Evolutionary conservation across 2,888 invertebrate genomes (phyloP).

Genomic region (Mesodorylaimus sp.): DNA sequence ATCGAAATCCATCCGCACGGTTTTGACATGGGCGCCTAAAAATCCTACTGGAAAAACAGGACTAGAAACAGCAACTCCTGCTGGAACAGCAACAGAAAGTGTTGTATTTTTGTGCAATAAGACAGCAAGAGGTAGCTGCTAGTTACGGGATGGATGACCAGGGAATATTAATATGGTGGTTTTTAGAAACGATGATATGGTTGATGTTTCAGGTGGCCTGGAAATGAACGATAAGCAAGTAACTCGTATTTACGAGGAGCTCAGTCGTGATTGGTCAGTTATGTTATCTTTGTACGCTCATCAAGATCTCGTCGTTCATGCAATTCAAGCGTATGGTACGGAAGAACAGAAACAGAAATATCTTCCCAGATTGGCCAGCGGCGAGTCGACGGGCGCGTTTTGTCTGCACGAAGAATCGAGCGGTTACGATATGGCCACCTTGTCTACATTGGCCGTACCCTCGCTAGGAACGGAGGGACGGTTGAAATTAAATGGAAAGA

Average conservation of each 20-base stretch:
- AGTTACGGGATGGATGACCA: too few species aligned
- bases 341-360: slow-evolving; percentile 9
- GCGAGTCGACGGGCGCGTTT: slow-evolving; percentile 8
- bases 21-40: too few species aligned
- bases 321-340: slow-evolving; percentile 4
- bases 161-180: too few species aligned
- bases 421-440: slow-evolving; percentile 4
- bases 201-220: slow-evolving; percentile 9
- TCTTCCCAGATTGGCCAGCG: slow-evolving; percentile 9
- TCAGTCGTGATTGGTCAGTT: slow-evolving; percentile 9
- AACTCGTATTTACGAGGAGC: slow-evolving; percentile 5
- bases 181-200: background rate
- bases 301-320: background rate
- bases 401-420: slow-evolving; percentile 8
- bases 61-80: too few species aligned
- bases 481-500: slow-evolving; percentile 12
- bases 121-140: too few species aligned
- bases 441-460: background rate
- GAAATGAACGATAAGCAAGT: slow-evolving; percentile 5
- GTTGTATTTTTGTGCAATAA: too few species aligned
- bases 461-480: slow-evolving; percentile 2
- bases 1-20: too few species aligned
- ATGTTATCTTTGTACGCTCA: slow-evolving; percentile 3
- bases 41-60: too few species aligned
- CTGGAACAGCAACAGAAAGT: too few species aligned